Percentiles rank a stretch among this genome's conserved stretches.
Evolutionary conservation across 2,113 vertebrate species (phyloP).

Genomic region (Semnornis frantzii): DNA sequence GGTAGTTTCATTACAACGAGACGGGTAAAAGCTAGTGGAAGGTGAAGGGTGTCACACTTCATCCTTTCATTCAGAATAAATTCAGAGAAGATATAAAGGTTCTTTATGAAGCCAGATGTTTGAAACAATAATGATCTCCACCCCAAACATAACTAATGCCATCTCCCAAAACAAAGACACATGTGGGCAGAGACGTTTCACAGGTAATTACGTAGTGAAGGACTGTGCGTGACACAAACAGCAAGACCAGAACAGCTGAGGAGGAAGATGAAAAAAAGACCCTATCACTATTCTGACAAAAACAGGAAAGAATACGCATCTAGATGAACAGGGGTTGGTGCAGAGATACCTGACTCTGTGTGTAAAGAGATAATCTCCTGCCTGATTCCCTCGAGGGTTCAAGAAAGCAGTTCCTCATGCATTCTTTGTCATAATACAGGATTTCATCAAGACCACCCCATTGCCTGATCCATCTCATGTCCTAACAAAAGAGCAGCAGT

Average conservation of each 20-base stretch:
- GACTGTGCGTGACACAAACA: slow-evolving; percentile 44
- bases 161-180: slow-evolving; percentile 60
- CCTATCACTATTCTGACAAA: not conserved
- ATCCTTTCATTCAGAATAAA: slow-evolving; percentile 53
- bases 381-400: not conserved
- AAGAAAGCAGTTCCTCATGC: not conserved
- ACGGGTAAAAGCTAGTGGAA: slow-evolving; percentile 24
- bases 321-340: not conserved
- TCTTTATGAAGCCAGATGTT: slow-evolving; percentile 61
- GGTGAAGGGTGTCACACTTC: slow-evolving; percentile 1
- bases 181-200: slow-evolving; percentile 52
- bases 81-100: slow-evolving; percentile 43
- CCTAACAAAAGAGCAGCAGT: not conserved
- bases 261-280: not conserved
- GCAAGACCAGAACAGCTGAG: slow-evolving; percentile 22
- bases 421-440: slow-evolving; percentile 37
- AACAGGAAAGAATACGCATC: not conserved
- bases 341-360: slow-evolving; percentile 17
- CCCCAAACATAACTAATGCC: slow-evolving; percentile 54
- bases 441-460: slow-evolving; percentile 28
- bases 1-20: not conserved
- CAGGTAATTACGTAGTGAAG: slow-evolving; percentile 29
- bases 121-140: slow-evolving; percentile 67
- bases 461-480: slow-evolving; percentile 21
- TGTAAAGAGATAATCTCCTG: slow-evolving; percentile 43